Base-by-base conservation (phyloP, 2,797 vertebrate species). In the Coilia nasus region DNA sequence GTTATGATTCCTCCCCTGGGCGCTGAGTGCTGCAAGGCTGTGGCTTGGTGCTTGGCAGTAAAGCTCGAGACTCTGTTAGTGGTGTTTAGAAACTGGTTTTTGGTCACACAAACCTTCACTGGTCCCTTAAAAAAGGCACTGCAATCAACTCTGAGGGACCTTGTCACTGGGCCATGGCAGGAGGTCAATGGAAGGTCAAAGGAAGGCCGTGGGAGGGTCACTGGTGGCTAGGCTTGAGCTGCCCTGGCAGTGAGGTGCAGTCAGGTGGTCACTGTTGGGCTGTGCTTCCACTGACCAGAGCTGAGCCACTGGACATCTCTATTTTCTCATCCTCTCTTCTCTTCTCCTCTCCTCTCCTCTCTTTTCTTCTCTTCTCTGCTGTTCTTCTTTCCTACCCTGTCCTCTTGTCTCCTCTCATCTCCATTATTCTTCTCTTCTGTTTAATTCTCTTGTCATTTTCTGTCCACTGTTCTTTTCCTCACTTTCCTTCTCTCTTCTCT, bases 211-310 rank as follows among this genome's bases (percentile, higher is more conserved):
- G 14, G 50, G 14, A 10, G 12, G 67, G 28, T 25, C 1, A 25
- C 23, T 64, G 6, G 31, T 80, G 89, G 91, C 92, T 92, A 92
- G 87, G 88, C 92, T 90, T 88, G 14, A 91, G 91, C 89, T 90
- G 85, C 81, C 90, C 90, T 92, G 92, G 90, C 71, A 90, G 88
- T 91, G 91, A 86, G 84, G 89, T 87, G 93, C 90, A 91, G 89
- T 89, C 85, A 84, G 81, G 57, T 86, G 83, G 90, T 89, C 85
- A 83, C 81, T 86, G 92, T 89, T 41, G 90, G 92, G 92, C 93
- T 94, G 94, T 93, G 88, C 94, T 93, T 94, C 91, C 91, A 91
- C 89, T 87, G 56, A 83, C 84, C 87, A 84, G 1, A 91, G 91
- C 83, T 78, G 84, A 88, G 83, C 89, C 41, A 44, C 14, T 2